Conservation (phyloP, 2,797 vertebrate genomes). For the Platalea minor region DNA sequence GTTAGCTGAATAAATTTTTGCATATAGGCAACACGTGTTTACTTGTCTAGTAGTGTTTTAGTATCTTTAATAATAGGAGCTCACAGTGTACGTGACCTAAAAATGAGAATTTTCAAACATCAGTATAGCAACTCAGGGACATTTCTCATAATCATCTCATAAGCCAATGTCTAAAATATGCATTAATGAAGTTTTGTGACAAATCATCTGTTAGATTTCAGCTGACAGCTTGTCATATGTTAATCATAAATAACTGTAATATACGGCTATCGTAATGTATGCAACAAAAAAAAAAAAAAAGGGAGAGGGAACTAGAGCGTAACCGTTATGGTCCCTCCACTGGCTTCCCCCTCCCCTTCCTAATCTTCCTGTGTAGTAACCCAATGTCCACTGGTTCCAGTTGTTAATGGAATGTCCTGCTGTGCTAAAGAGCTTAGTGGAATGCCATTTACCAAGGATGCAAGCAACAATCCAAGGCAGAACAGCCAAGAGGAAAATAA, state of each 20-base stretch:
- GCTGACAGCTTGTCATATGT: conserved; percentile 60
- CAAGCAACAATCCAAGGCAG: conserved; percentile 58
- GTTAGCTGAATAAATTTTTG: conserved; percentile 18
- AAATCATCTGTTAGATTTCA: conserved; percentile 75
- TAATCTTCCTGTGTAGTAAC: conserved; percentile 19
- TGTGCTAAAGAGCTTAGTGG: conserved; percentile 68
- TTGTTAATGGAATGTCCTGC: conserved; percentile 61
- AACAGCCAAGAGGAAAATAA: conserved; percentile 58
- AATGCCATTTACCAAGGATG: conserved; percentile 62
- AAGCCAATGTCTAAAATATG: conserved; percentile 53
- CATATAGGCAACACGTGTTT: not conserved
- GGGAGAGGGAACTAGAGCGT: conserved; percentile 35
- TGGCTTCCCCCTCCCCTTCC: not conserved
- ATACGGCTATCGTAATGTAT: conserved; percentile 13
- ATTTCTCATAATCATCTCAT: conserved; percentile 30
- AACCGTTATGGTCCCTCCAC: conserved; percentile 30
- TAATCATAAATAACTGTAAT: conserved; percentile 74
- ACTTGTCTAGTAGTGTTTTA: not conserved
- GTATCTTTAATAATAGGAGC: conserved; percentile 21
- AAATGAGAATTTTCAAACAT: conserved; percentile 36
- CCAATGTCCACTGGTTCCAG: conserved; percentile 44
- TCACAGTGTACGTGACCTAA: not conserved
- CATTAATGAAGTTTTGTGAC: conserved; percentile 65
- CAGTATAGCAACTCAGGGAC: not conserved
- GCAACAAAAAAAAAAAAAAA: conserved; percentile 28